Conservation (phyloP, 2,113 vertebrate genomes). For the Zosterops pallidus region DNA sequence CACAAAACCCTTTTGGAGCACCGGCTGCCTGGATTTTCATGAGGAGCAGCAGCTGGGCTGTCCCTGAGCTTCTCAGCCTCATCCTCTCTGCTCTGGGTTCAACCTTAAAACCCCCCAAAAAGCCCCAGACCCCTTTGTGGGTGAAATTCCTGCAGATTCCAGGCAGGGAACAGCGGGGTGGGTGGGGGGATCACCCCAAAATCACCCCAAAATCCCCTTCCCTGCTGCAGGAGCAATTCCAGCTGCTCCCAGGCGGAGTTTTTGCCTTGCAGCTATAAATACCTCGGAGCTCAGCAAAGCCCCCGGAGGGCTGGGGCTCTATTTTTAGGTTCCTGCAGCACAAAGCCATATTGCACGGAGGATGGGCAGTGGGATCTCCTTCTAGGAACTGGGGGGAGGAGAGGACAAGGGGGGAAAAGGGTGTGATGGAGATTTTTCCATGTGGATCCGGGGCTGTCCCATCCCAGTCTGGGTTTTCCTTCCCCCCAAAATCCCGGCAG, state of each 20-base stretch:
- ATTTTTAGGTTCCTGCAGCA: slow-evolving; percentile 36
- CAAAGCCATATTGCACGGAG: not conserved
- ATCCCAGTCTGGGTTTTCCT: rapidly evolving
- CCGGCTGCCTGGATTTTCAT: not conserved
- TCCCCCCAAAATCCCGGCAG: not conserved
- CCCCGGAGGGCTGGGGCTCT: slow-evolving; percentile 11
- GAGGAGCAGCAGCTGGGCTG: not conserved
- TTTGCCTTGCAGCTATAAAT: slow-evolving; percentile 43
- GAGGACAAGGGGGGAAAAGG: not conserved
- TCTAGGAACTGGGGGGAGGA: not conserved
- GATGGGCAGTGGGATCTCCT: not conserved
- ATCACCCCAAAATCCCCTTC: not conserved
- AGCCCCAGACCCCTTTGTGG: rapidly evolving
- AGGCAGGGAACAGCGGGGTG: rapidly evolving
- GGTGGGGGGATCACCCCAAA: not conserved
- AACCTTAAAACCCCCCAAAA: not conserved
- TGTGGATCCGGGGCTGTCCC: rapidly evolving
- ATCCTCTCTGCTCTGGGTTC: not conserved
- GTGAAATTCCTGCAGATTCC: rapidly evolving
- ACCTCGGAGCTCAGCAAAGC: not conserved
- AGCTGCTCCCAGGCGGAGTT: slow-evolving; percentile 8
- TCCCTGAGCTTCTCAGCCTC: not conserved
- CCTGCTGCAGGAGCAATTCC: not conserved
- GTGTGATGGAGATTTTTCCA: not conserved
- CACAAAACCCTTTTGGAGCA: not conserved